Evolutionary conservation across 2,113 vertebrate genomes (phyloP), one percentile per base, ranked within the genome.

Genomic region (Cyanocitta stelleri): DNA sequence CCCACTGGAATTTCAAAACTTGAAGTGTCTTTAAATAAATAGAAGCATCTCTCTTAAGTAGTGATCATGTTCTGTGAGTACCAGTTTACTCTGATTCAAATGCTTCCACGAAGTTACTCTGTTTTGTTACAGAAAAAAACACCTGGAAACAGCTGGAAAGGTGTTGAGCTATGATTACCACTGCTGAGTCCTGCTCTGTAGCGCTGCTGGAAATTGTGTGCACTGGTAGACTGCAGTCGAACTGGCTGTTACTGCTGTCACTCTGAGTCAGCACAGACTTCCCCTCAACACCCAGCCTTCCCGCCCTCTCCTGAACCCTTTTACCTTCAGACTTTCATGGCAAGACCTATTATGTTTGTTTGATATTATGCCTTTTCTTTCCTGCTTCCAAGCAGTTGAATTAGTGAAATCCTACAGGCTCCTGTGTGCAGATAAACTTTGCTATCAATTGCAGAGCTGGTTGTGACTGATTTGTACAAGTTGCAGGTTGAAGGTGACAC

Each of bases 181-280:
- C 18, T 51, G 39, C 30, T 26, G 64, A 74, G 41, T 24, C 29
- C 48, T 72, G 63, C 55, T 39, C 12, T 11, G 21, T 21, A 41
- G 56, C 77, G 13, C 52, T 91, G 73, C 64, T 84, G 73, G 59
- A 61, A 81, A 13, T 18, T 8, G 48, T 51, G 48, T 9, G 22
- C 9, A 2, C 44, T 8, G 18, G 24, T 5, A 73, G n/a, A 32
- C 4, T 0, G 0, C 15, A 66, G 85, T 64, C 6, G 16, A 72
- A 44, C 24, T 56, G 73, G 24, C 39, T 85, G 8, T 46, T 55
- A 55, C 7, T 83, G 68, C 63, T 80, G 85, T 55, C 55, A 23
- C 24, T 72, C 44, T 27, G 78, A 67, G 52, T 72, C 82, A 63
- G 72, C 10, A 43, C 56, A 84, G 56, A 30, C 48, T 77, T 67